Evolutionary conservation across 2,797 vertebrate genomes (phyloP), one percentile per base, ranked within the genome.

Genomic region (Xerus rutilus): DNA sequence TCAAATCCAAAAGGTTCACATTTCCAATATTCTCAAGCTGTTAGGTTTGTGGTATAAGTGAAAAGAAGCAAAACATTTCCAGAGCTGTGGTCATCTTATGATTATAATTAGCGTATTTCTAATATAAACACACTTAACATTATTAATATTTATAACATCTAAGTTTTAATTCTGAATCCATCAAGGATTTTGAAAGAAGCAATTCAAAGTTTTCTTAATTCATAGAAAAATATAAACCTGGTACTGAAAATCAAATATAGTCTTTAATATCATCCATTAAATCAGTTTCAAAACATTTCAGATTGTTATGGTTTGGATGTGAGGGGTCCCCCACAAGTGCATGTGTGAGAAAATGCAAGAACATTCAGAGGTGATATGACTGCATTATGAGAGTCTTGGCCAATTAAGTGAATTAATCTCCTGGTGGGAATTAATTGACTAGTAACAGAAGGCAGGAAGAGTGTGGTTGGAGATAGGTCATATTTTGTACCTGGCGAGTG

Each of bases 141-240:
- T 28, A 95, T 18, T 78, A 89, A 94, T 57, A 95, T 62, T 78
- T 86, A 85, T 64, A 81, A 84, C 10, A 6, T 81, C 14, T 73
- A 64, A 89, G 17, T 76, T 94, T 95, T 86, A 84, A 89, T 89
- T 95, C 67, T 95, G 47, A 94, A 82, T 82, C 67, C 39, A 78
- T 49, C n/a, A 83, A 92, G 21, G n/a, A 67, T 32, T 82, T 90
- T 69, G 20, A 62, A 84, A 94, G 65, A 59, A 76, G 81, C 45
- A 49, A 54, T 45, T 59, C 8, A 23, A 70, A 70, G 73, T 72
- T 73, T 90, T 59, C 64, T 74, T 21, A 90, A 82, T 73, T 47
- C 20, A 52, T 0, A 78, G 7, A 70, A 84, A 69, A 88, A 96
- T 93, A 82, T 70, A 89, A 84, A 39, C 39, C 45, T 54, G 25